phyloP scores from a whole-genome alignment of 2,113 vertebrate species.

The Lophotis ruficrista region DNA sequence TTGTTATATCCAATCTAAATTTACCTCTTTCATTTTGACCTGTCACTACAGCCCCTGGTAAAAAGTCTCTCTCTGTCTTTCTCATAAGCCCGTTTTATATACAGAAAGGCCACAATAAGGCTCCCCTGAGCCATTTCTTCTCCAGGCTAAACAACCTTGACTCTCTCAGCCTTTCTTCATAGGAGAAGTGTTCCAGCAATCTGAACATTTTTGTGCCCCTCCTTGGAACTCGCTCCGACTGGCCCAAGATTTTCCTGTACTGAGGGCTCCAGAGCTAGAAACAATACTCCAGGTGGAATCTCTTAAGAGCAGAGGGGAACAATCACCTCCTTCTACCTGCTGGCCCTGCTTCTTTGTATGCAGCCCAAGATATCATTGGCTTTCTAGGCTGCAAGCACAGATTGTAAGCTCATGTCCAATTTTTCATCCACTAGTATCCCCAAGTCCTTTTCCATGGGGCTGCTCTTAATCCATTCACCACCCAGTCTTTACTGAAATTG shows the following conservation, averaged over 20 bases:
- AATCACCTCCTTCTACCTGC: not conserved
- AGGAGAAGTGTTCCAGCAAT: not conserved
- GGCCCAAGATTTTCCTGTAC: not conserved
- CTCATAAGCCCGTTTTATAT: not conserved
- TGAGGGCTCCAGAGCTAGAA: not conserved
- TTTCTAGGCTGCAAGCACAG: not conserved
- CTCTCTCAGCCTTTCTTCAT: not conserved
- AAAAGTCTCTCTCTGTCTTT: not conserved
- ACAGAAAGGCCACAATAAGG: not conserved
- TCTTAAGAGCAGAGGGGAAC: not conserved
- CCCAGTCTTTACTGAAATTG: not conserved
- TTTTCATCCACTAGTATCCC: not conserved
- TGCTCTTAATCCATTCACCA: not conserved
- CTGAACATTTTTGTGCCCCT: not conserved
- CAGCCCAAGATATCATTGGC: not conserved
- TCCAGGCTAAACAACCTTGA: not conserved
- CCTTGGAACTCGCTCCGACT: not conserved
- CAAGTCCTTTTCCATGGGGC: not conserved
- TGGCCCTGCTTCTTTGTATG: not conserved
- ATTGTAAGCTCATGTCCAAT: too few species aligned
- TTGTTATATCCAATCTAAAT: not conserved
- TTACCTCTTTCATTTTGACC: not conserved
- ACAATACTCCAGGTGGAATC: fast-evolving
- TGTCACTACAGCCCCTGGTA: not conserved
- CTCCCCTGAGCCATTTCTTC: not conserved